phyloP scores from a whole-genome alignment of 2,113 vertebrate genomes.

The Craseonycteris thonglongyai region DNA sequence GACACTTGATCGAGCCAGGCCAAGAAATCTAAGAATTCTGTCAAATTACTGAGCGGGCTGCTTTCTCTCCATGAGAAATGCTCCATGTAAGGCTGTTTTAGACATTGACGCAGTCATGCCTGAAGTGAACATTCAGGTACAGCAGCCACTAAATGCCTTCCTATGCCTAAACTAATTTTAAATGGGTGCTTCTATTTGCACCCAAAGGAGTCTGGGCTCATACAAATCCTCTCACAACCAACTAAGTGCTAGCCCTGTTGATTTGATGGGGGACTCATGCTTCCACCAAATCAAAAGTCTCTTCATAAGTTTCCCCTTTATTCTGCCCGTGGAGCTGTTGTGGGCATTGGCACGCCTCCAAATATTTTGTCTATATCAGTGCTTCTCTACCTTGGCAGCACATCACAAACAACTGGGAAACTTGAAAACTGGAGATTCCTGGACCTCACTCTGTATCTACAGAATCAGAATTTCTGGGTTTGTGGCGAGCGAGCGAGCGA shows the following conservation, averaged over 20 bases:
- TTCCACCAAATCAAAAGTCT: not conserved
- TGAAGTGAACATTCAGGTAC: not conserved
- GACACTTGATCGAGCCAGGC: not conserved
- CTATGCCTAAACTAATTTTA: not conserved
- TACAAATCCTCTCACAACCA: not conserved
- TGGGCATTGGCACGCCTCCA: not conserved
- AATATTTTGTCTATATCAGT: not conserved
- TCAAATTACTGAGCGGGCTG: not conserved
- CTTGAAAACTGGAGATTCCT: not conserved
- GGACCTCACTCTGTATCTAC: not conserved
- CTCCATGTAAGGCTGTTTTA: not conserved
- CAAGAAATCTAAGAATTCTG: not conserved
- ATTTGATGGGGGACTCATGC: not conserved
- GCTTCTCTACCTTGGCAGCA: not conserved
- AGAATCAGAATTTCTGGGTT: not conserved
- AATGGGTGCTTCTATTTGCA: not conserved
- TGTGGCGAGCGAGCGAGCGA: not conserved
- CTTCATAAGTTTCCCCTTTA: not conserved
- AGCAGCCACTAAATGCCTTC: not conserved
- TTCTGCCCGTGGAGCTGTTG: accelerated
- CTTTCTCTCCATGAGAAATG: not conserved
- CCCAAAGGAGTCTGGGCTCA: not conserved
- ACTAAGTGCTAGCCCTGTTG: not conserved
- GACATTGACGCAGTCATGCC: not conserved
- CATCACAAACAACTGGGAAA: not conserved